Conservation (phyloP, 2,888 invertebrate genomes). For the Archips xylosteana region DNA sequence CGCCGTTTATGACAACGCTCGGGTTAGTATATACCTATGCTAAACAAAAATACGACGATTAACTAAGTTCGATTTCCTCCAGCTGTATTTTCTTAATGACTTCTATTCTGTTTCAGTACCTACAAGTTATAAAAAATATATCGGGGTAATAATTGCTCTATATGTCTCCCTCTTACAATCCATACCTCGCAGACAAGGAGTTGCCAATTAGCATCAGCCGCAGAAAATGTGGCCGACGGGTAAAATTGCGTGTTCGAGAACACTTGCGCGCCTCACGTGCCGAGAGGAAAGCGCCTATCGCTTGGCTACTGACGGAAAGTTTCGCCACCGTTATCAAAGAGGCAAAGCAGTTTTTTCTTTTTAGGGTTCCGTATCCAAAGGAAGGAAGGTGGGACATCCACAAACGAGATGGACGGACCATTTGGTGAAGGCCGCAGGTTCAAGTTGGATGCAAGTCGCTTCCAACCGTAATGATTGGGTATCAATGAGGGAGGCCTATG, state of each 20-base stretch:
- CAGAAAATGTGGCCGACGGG: slow-evolving; percentile 75
- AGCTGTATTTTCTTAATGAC: too few relatives aligned
- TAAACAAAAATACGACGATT: too few relatives aligned
- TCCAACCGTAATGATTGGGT: too few relatives aligned
- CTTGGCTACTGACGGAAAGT: slow-evolving; percentile 8
- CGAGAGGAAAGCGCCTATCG: slow-evolving; percentile 28
- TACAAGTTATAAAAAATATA: not conserved
- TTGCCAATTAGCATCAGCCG: slow-evolving; percentile 75
- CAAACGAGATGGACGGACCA: too few relatives aligned
- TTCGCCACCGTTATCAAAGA: slow-evolving; percentile 6
- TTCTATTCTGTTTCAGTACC: not conserved
- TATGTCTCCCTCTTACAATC: slow-evolving; percentile 58
- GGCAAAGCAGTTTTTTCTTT: not conserved
- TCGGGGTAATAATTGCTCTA: slow-evolving; percentile 54
- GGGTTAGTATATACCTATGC: too few relatives aligned
- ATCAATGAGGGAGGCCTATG: too few relatives aligned
- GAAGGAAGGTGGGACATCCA: too few relatives aligned
- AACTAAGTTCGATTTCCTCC: too few relatives aligned
- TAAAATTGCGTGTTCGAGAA: slow-evolving; percentile 70
- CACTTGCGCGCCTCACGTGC: slow-evolving; percentile 42
- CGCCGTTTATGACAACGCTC: too few relatives aligned
- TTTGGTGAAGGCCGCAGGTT: too few relatives aligned
- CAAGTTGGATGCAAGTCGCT: too few relatives aligned
- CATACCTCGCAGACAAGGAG: slow-evolving; percentile 73
- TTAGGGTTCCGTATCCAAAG: too few relatives aligned